These are phyloP conservation scores for Portevinia maculata DNA, from an alignment of 2,888 invertebrate genomes.

Conservation along the genomic window DNA sequence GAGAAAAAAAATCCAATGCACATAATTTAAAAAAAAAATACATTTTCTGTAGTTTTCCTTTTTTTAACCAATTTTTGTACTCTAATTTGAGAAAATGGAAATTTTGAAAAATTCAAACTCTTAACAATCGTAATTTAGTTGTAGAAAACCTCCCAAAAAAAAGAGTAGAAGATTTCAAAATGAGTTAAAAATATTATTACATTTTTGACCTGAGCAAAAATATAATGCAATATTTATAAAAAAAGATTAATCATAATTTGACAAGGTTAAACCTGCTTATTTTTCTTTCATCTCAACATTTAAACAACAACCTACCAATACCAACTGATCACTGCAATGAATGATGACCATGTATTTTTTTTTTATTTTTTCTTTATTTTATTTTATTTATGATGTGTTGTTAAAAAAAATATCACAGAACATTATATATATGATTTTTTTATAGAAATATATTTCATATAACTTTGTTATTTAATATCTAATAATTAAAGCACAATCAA, in stretches of 20 bases:
- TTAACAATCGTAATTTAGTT: conserved; percentile 38
- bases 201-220: conserved; percentile 83
- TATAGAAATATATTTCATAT: conserved; percentile 43
- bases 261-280: conserved; percentile 19
- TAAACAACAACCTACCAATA: conserved; percentile 8
- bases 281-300: conserved; percentile 6
- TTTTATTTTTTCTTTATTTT: conserved; percentile 55
- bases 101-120: conserved; percentile 36
- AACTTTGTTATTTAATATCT: conserved; percentile 73
- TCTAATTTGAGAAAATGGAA: conserved; percentile 24
- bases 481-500: conserved; percentile 73
- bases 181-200: conserved; percentile 78
- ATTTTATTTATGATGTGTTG: conserved; percentile 54
- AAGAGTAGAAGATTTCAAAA: conserved; percentile 58
- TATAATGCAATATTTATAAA: conserved; percentile 74
- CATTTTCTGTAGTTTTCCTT: conserved; percentile 16
- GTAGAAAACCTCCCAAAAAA: conserved; percentile 35
- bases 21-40: conserved; percentile 24
- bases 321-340: conserved; percentile 9
- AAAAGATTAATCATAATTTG: conserved; percentile 19
- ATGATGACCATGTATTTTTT: conserved; percentile 3
- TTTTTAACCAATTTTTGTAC: conserved; percentile 44
- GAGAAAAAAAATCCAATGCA: conserved; percentile 35
- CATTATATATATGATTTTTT: conserved; percentile 49
- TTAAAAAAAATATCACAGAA: conserved; percentile 25